Evolutionary conservation across 35 echinoderm and acorn worm species (phyloP).

Genomic region (Diadema setosum): DNA sequence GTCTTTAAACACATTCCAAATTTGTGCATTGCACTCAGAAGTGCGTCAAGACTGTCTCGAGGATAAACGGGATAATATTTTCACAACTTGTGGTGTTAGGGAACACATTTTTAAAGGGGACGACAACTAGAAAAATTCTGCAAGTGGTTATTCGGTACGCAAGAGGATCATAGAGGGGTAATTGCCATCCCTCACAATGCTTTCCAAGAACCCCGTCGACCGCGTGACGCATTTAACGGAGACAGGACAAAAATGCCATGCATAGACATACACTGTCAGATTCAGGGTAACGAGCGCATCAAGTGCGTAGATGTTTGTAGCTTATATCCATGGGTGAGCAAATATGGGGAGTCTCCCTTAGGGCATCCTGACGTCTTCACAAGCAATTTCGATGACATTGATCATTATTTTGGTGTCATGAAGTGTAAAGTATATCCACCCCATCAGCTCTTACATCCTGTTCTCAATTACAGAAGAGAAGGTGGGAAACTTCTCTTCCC

Average conservation of each 20-base stretch:
- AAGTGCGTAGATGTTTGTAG: conserved; percentile 40
- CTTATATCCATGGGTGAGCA: conserved; percentile 14
- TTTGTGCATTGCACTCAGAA: conserved; percentile 38
- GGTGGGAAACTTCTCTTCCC: conserved; percentile 30
- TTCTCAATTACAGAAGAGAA: neutral
- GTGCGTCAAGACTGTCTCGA: conserved; percentile 42
- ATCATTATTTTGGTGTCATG: conserved; percentile 53
- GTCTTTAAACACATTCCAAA: conserved; percentile 49
- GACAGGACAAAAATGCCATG: conserved; percentile 62
- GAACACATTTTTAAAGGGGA: conserved; percentile 56
- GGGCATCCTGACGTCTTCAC: conserved; percentile 33
- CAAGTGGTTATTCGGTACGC: conserved; percentile 25
- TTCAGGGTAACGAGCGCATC: conserved; percentile 16
- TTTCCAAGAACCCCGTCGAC: too few relatives aligned
- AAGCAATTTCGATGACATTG: conserved; percentile 23
- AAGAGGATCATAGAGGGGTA: neutral
- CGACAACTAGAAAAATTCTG: conserved; percentile 19
- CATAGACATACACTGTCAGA: conserved; percentile 12
- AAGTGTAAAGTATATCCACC: conserved; percentile 37
- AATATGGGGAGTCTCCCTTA: neutral
- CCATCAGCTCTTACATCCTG: conserved; percentile 3
- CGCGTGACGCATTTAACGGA: too few relatives aligned
- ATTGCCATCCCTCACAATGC: conserved; percentile 74
- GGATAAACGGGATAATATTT: neutral
- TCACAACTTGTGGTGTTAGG: conserved; percentile 15